These are phyloP conservation scores for Muraenolepis orangiensis DNA, from an alignment of 2,797 vertebrate genomes.

Conservation along the genomic window DNA sequence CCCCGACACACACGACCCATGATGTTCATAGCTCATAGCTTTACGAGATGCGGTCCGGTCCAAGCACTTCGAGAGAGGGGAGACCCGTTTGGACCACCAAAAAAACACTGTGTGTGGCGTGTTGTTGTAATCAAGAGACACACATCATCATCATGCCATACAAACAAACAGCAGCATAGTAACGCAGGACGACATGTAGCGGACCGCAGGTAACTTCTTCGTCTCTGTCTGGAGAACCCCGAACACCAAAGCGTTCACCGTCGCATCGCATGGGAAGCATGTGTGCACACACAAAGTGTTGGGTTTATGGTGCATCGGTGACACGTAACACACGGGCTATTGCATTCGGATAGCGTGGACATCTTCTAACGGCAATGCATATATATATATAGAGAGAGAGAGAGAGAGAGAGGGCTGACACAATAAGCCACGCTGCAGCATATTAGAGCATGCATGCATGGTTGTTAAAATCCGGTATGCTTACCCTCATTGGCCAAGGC, in stretches of 20 bases:
- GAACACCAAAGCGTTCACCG: constrained; percentile 10
- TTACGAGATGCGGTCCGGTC: constrained; percentile 24
- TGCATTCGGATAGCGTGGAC: not conserved
- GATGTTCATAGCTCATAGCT: not conserved
- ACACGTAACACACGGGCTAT: not conserved
- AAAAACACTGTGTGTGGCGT: not conserved
- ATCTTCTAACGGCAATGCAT: not conserved
- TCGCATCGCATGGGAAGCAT: constrained; percentile 27
- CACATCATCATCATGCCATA: too few relatives aligned
- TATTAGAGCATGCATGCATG: not conserved
- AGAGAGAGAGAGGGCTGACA: not conserved
- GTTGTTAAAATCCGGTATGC: constrained; percentile 15
- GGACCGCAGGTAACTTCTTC: constrained; percentile 30
- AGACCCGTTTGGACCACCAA: too few relatives aligned
- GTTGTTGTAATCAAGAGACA: not conserved
- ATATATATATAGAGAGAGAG: too few relatives aligned
- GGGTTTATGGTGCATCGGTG: not conserved
- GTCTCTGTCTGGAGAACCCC: not conserved
- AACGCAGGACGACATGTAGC: not conserved
- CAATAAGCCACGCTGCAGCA: not conserved
- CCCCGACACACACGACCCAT: constrained; percentile 19
- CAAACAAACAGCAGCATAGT: not conserved
- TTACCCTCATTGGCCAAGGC: constrained; percentile 73
- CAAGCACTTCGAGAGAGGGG: too few relatives aligned
- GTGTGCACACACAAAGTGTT: constrained; percentile 2